A percentile compares a stretch with the other conserved stretches of the same genome.
Conservation (phyloP, 2,113 vertebrate genomes). For the Cercopithecus mona region DNA sequence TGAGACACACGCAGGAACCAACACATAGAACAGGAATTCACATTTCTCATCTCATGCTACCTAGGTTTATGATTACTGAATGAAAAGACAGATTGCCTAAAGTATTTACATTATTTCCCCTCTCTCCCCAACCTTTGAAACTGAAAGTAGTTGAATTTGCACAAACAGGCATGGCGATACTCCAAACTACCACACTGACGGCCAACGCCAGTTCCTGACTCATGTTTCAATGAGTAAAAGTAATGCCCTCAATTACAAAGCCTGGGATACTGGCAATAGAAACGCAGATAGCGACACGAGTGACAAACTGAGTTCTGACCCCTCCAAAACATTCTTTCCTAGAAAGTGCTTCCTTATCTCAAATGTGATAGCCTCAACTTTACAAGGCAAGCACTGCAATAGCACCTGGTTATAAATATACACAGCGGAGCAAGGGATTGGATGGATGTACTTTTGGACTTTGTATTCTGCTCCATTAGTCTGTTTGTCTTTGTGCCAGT, state of each 20-base stretch:
- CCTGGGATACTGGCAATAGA: neutral
- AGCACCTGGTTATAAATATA: neutral
- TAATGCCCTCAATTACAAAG: neutral
- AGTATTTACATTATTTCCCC: too few species aligned
- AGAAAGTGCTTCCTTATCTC: neutral
- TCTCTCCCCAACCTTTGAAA: neutral
- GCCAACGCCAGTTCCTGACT: neutral
- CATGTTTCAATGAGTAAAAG: neutral
- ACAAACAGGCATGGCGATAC: neutral
- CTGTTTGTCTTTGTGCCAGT: neutral
- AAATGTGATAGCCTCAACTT: neutral
- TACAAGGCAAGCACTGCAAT: neutral
- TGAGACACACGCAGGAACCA: neutral
- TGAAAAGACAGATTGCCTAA: neutral
- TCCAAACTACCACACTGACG: neutral
- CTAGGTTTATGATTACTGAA: neutral
- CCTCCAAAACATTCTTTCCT: neutral
- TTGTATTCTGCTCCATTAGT: neutral
- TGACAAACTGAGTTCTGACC: neutral
- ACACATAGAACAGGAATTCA: neutral
- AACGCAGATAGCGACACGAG: neutral
- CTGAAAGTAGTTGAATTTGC: neutral
- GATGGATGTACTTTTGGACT: neutral
- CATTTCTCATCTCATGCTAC: neutral
- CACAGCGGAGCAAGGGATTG: fast-evolving